phyloP scores from a whole-genome alignment of 2,888 invertebrate genomes.

The Masnerella sp. region DNA sequence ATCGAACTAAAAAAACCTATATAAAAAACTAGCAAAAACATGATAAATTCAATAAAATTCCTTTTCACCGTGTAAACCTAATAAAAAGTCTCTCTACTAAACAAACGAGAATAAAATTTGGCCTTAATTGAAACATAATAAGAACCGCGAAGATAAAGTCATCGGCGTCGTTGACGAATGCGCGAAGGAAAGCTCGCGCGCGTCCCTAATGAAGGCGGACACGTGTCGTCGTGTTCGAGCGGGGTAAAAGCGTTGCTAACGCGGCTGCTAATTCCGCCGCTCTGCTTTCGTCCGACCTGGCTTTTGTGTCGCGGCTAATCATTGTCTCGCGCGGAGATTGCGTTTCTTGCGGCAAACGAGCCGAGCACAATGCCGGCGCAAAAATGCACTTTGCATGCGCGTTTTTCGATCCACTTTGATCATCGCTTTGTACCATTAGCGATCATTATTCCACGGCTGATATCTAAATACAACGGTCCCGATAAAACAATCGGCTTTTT shows the following conservation, averaged over 20 bases:
- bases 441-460: conserved; percentile 44
- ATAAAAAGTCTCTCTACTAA: too few species aligned
- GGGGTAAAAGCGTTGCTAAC: conserved; percentile 70
- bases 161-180: conserved; percentile 25
- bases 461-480: conserved; percentile 32
- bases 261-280: conserved; percentile 58
- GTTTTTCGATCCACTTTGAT: conserved; percentile 45
- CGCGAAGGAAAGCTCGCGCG: conserved; percentile 61
- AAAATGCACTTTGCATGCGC: conserved; percentile 32
- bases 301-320: conserved; percentile 54
- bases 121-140: conserved; percentile 25
- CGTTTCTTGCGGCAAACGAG: conserved; percentile 45
- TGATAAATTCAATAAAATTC: too few species aligned
- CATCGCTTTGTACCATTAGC: conserved; percentile 45
- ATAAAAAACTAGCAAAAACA: too few species aligned
- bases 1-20: too few species aligned
- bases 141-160: conserved; percentile 52
- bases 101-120: conserved; percentile 2
- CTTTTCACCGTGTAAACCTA: too few species aligned
- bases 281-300: conserved; percentile 47
- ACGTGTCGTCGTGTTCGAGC: conserved; percentile 64
- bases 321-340: conserved; percentile 57
- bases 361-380: conserved; percentile 1
- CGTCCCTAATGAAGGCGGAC: conserved; percentile 69
- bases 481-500: conserved; percentile 31